Conservation (phyloP, 2,113 vertebrate genomes). For the Cichladusa arquata region DNA sequence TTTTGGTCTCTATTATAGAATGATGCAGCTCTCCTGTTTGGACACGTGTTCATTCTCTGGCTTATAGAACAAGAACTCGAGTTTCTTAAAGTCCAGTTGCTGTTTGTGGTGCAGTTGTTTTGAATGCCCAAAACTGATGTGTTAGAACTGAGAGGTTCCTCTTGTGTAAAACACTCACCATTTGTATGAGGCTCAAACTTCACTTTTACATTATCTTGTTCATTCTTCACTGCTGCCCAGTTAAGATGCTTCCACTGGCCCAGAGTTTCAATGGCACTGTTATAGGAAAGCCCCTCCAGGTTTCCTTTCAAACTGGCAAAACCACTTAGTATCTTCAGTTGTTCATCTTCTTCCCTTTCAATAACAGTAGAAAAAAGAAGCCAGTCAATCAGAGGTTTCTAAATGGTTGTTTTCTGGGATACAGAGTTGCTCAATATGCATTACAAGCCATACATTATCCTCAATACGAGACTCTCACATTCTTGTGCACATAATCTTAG, state of each 20-base stretch:
- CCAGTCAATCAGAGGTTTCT: neutral
- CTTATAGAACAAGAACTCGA: conserved; percentile 54
- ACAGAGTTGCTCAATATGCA: neutral
- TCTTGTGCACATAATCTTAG: neutral
- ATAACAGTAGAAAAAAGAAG: conserved; percentile 7
- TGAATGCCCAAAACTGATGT: conserved; percentile 69
- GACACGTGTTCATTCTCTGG: conserved; percentile 60
- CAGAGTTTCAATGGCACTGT: conserved; percentile 66
- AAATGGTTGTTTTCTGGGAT: neutral
- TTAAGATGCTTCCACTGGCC: conserved; percentile 76
- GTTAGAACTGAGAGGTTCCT: conserved; percentile 75
- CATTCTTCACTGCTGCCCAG: conserved; percentile 78
- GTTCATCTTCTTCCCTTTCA: conserved; percentile 68
- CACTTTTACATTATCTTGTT: conserved; percentile 72
- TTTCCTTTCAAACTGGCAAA: conserved; percentile 69
- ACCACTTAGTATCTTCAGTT: conserved; percentile 48
- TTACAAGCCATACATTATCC: neutral
- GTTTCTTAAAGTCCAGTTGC: conserved; percentile 70
- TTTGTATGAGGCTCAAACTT: conserved; percentile 62
- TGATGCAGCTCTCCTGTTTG: conserved; percentile 71
- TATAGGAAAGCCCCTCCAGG: conserved; percentile 70
- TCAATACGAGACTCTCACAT: neutral
- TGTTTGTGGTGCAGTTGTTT: conserved; percentile 67
- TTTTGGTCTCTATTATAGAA: conserved; percentile 74
- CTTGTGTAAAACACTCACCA: conserved; percentile 70